phyloP scores from a whole-genome alignment of 2,888 invertebrate genomes.

The Microdon myrmicae region DNA sequence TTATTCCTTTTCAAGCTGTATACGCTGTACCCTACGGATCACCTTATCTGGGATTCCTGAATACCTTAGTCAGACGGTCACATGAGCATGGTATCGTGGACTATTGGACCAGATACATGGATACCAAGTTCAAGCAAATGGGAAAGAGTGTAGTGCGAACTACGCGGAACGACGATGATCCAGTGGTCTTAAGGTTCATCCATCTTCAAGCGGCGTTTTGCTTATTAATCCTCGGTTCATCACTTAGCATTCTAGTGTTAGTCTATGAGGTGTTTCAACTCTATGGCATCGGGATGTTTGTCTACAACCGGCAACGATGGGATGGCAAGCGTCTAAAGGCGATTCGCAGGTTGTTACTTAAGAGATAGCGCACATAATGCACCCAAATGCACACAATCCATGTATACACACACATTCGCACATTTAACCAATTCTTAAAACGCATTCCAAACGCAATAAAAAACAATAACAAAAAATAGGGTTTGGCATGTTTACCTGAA shows the following conservation, averaged over 20 bases:
- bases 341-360: constrained; percentile 9
- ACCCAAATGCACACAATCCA: constrained; percentile 15
- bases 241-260: constrained; percentile 54
- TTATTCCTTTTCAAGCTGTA: constrained; percentile 70
- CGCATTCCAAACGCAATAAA: constrained; percentile 4
- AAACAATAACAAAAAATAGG: no score
- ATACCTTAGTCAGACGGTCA: constrained; percentile 67
- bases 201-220: constrained; percentile 63
- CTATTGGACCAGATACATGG: constrained; percentile 62
- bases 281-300: constrained; percentile 27
- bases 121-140: constrained; percentile 56
- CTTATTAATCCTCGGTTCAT: constrained; percentile 58
- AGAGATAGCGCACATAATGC: constrained; percentile 8
- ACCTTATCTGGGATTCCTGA: constrained; percentile 69
- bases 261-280: constrained; percentile 54
- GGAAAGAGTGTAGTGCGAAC: constrained; percentile 54
- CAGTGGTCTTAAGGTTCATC: constrained; percentile 58
- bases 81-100: constrained; percentile 69
- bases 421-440: not conserved
- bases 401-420: not conserved
- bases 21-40: constrained; percentile 72
- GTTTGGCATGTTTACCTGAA: constrained; percentile 69
- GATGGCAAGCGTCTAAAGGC: constrained; percentile 8
- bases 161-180: constrained; percentile 54
- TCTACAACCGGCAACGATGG: constrained; percentile 31